Conservation (phyloP, 2,113 vertebrate genomes). For the Oxyruncus cristatus region DNA sequence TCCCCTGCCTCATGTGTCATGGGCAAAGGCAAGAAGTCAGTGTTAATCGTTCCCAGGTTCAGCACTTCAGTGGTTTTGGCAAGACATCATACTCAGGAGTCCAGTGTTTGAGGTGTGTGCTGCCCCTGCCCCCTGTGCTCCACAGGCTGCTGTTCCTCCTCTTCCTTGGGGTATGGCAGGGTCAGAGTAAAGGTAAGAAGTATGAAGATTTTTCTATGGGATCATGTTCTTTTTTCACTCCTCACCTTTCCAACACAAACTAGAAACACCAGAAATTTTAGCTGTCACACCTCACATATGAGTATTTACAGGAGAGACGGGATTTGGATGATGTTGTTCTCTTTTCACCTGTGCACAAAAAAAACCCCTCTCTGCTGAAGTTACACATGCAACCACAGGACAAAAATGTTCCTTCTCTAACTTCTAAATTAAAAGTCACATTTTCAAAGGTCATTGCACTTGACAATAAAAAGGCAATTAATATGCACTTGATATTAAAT, state of each 20-base stretch:
- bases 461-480: slow-evolving; percentile 55
- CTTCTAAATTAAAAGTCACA: slow-evolving; percentile 43
- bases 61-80: slow-evolving; percentile 28
- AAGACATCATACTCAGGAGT: not conserved
- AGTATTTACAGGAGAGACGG: not conserved
- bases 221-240: not conserved
- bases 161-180: not conserved
- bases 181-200: not conserved
- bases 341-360: slow-evolving; percentile 13
- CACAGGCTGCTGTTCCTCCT: not conserved
- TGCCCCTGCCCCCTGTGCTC: not conserved
- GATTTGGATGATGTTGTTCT: not conserved
- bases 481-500: slow-evolving; percentile 36
- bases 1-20: not conserved
- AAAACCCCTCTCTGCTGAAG: not conserved
- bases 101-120: not conserved
- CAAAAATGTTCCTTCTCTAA: not conserved
- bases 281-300: not conserved
- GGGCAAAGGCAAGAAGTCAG: not conserved
- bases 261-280: not conserved
- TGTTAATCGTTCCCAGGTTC: not conserved
- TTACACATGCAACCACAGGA: not conserved
- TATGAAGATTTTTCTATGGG: not conserved
- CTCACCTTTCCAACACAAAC: not conserved
- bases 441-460: slow-evolving; percentile 67